Evolutionary conservation across 2,113 vertebrate genomes (phyloP).

Genomic region (Oceanodroma tethys): DNA sequence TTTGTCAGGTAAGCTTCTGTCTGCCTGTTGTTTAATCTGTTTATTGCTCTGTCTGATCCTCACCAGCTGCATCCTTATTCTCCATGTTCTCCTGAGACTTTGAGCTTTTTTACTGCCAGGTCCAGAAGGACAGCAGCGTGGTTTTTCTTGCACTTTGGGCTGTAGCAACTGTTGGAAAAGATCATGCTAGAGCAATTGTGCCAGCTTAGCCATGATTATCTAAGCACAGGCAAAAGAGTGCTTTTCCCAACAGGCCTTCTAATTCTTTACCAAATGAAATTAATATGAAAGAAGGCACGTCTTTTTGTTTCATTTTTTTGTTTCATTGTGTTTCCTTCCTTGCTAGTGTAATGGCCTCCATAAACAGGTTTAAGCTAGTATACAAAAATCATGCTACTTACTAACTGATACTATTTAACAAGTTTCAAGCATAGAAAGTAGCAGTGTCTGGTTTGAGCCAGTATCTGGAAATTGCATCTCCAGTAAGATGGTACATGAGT

Average conservation of each 20-base stretch:
- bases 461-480: neutral
- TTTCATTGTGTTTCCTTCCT: neutral
- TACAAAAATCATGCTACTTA: neutral
- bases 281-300: neutral
- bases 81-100: neutral
- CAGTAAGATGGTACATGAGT: neutral
- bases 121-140: neutral
- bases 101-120: neutral
- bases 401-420: neutral
- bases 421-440: neutral
- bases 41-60: neutral
- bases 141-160: neutral
- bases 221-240: neutral
- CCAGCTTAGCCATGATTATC: neutral
- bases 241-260: neutral
- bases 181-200: neutral
- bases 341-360: neutral
- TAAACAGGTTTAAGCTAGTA: neutral
- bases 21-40: neutral
- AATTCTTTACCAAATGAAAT: neutral
- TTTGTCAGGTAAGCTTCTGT: neutral
- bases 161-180: neutral
- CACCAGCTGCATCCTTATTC: slow-evolving; percentile 8
- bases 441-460: neutral
- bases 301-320: neutral